Evolutionary conservation across 2,113 vertebrate genomes (phyloP), one percentile per base, ranked within the genome.

Genomic region (Atlantisia rogersi): DNA sequence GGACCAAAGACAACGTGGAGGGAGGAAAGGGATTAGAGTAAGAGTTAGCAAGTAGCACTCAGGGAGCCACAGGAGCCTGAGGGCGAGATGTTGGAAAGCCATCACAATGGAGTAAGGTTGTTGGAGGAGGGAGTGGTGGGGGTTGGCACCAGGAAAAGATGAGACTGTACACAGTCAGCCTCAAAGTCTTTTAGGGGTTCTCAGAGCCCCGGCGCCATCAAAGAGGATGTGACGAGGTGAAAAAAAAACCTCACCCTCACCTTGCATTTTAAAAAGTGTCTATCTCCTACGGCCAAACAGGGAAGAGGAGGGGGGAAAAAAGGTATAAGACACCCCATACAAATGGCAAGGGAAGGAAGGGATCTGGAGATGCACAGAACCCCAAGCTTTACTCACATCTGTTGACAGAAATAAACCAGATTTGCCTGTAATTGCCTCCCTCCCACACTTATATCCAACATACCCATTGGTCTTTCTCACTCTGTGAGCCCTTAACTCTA

Each of bases 221-320:
- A 52, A 88, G 68, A 92, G 55, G 71, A 77, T 94, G 94, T 93
- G 93, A 93, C 4, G 9, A 95, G 59, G 52, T 86, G 84, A 82
- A 68, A 89, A 77, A 71, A 62, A 35, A 35, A 35, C 35, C 44
- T 0, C 48, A 15, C 7, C 62, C 95, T 95, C 90, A 88, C 56
- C 83, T 94, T 88, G 82, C 29, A 94, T 90, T 92, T 86, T 22
- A 21, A 77, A 80, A 94, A 65, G 44, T 81, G 80, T 94, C 91
- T 29, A 52, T 95, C 94, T 95, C 88, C 53, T 79, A 39, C 46
- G 58, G 60, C 35, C 3, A 2, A 87, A 67, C 48, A 88, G 40
- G 26, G 60, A 56, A 39, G 59, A 56, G n/a, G 18, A 71, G 28
- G 32, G 44, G 21, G 44, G 7, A 6, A 1, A 2, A 29, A 70